Evolutionary conservation across 2,888 invertebrate genomes (phyloP), one percentile per base, ranked within the genome.

Genomic region (Epinotia bilunana): DNA sequence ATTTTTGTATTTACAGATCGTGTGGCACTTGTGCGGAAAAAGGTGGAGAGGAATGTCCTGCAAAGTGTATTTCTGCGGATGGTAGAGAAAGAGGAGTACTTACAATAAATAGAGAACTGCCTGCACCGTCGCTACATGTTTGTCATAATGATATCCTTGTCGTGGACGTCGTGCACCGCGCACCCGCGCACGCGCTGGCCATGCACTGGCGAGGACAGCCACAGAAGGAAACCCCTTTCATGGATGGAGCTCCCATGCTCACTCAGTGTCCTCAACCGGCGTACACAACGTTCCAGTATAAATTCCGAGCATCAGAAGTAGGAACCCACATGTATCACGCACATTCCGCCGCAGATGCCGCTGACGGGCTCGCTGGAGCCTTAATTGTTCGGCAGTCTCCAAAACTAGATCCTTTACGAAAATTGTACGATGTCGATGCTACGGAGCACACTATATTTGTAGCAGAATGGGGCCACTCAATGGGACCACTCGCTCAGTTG

Each of bases 171-270:
- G 95, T 95, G 6, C 97, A 97, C 83, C 94, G 95, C 78, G 94
- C 97, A 69, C 96, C 96, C 0, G 96, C 96, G 0, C 96, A 96
- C 82, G 96, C 96, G 0, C 92, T 96, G 0, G 95, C 96, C 0
- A 94, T 98, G 68, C 97, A 98, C 87, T 98, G 97, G 97, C 95
- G 97, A 78, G 98, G 97, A 0, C 97, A 97, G 79, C 96, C 95
- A 82, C 85, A 95, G 89, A 88, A 95, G 78, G 95, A 93, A 91
- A 95, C 96, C 11, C 96, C 96, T 0, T 96, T 95, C 84, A 97
- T 97, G 97, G 97, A 97, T 79, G 97, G 97, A 63, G 95, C 96
- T n/a, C 96, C 97, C 0, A 95, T 96, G 95, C 90, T 97, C 71
- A 97, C 97, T 0, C 97, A 97, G 86, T 97, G 97, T 81, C 96